Evolutionary conservation across 2,797 vertebrate genomes (phyloP), one percentile per base, ranked within the genome.

Genomic region (Champsocephalus gunnari): DNA sequence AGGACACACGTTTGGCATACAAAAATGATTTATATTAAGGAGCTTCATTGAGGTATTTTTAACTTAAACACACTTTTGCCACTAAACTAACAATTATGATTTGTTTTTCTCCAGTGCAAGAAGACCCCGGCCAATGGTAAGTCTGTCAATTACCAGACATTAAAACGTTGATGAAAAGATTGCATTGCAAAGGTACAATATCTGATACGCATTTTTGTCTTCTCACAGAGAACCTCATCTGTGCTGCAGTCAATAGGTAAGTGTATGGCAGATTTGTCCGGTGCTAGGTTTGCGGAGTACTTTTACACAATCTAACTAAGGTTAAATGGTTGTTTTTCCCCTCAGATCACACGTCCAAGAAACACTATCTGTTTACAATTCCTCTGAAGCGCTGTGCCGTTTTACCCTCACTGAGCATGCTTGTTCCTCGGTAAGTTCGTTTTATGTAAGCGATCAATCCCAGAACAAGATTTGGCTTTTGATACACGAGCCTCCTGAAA

Each of bases 371-470:
- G 38, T 21, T 59, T n/a, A 1, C 41, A 59, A 59, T 44, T 59
- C 57, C 57, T 44, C 57, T 44, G 41, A 44, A 59, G 57, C 57
- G n/a, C 57, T 44, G 38, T 44, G 57, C n/a, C n/a, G 13, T 14
- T 9, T 59, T 14, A 44, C 12, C 57, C 43, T 91, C 71, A n/a
- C 38, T 49, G 56, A 80, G 3, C 71, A 83, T 60, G 83, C 87
- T 49, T 87, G 85, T 38, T 72, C 87, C 43, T 63, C 17, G 32
- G 89, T 92, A 83, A 86, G 78, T 28, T 7, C 17, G 14, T 28
- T 47, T 19, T 14, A 13, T 49, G 47, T 3, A 13, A 34, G 10
- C 34, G 34, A 24, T 38, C 3, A 59, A 45, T 73, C 13, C 24
- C 8, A 55, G 0, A 24, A 8, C 28, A 53, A 12, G 14, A 64